Evolutionary conservation across 2,113 vertebrate species (phyloP), one percentile per base, ranked within the genome.

Genomic region (Tetrao urogallus): DNA sequence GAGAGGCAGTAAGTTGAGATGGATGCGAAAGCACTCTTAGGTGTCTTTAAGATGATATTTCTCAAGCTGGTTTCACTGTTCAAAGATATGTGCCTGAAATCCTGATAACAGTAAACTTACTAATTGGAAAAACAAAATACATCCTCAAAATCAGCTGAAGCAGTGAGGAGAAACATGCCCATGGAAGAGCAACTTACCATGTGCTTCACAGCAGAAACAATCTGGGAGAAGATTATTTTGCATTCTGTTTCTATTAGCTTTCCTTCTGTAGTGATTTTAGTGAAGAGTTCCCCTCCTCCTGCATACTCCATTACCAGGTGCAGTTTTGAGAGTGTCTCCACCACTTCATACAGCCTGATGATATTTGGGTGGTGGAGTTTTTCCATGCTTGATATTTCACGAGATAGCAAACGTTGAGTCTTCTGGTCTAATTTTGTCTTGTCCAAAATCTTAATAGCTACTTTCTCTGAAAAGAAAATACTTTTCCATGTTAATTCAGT

Each of bases 331-430:
- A 99, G 95, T 0, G 99, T 99, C 97, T 99, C 99, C 95, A 99
- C 98, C n/a, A 99, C 99, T 98, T 99, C 99, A 14, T 99, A 99
- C 10, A 99, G 98, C 34, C 99, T 98, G 95, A 99, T 99, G 93
- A 99, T 98, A 91, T 99, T 99, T 84, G 99, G 99, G 81, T 99
- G 99, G 75, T 99, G 99, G 34, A 99, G 97, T 40, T 98, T 99
- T 94, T 99, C 99, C 99, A 99, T 99, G 98, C 98, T 99, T 58
- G 99, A 99, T 95, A 99, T 99, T 96, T 99, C 99, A 42, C 98
- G 97, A 38, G 99, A 99, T 8, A 99, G 97, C 56, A 99, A 97
- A 56, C 98, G 97, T 74, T 99, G 99, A 11, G 99, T 99, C 95
- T 99, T 99, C 96, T 98, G 98, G 94, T 99, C 99, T 92, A 99